A percentile compares a stretch with the other conserved stretches of the same genome.
These are phyloP conservation scores for Nomada hirtipes DNA, from an alignment of 2,888 invertebrate species.

Conservation along the genomic window DNA sequence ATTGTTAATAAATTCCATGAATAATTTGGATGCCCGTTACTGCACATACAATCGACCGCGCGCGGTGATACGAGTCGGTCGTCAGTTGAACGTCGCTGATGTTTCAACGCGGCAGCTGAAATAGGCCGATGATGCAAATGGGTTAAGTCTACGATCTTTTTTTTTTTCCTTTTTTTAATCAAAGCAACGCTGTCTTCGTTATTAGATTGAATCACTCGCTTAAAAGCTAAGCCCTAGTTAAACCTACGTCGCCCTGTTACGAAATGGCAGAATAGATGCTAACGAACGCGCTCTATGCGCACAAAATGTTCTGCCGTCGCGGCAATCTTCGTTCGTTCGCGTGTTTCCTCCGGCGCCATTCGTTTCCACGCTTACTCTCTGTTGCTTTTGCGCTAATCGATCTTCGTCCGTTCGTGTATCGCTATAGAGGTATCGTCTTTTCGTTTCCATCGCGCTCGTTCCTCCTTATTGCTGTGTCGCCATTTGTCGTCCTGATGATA, in stretches of 20 bases:
- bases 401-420: conserved; percentile 36
- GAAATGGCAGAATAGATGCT: conserved; percentile 47
- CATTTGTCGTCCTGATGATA: background rate
- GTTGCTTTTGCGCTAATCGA: conserved; percentile 38
- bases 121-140: no score
- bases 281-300: conserved; percentile 49
- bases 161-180: conserved; percentile 21
- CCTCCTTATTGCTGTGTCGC: background rate
- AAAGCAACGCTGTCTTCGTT: conserved; percentile 7
- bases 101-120: no score
- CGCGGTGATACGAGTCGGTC: no score
- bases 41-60: no score
- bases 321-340: background rate
- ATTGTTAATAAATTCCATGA: no score
- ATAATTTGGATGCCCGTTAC: no score
- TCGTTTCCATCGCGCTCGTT: background rate
- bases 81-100: no score
- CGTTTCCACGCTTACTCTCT: background rate
- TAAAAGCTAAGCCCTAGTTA: conserved; percentile 51
- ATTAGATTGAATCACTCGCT: conserved; percentile 46
- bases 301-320: conserved; percentile 1
- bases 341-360: conserved; percentile 15
- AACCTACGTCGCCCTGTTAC: conserved; percentile 36
- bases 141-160: conserved; percentile 35
- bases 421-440: background rate